These are phyloP conservation scores for Myotis planiceps DNA, from an alignment of 2,797 vertebrate species.

Conservation along the genomic window DNA sequence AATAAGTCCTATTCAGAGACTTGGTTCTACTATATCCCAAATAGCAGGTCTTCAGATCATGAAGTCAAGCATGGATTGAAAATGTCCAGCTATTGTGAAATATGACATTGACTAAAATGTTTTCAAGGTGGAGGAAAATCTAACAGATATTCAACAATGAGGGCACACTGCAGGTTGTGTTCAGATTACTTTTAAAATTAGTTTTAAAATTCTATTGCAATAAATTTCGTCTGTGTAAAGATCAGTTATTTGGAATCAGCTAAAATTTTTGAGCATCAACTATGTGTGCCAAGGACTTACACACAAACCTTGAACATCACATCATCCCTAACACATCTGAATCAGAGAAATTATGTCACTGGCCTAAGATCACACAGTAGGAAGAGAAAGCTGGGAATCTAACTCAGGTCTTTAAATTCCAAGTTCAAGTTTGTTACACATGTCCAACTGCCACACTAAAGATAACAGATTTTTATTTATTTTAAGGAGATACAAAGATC, in stretches of 20 bases:
- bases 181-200: not conserved
- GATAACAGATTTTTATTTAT: not conserved
- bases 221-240: not conserved
- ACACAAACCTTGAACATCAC: not conserved
- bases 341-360: not conserved
- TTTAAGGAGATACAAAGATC: not conserved
- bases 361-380: not conserved
- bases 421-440: not conserved
- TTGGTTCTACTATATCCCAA: conserved; percentile 8
- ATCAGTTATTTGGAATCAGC: not conserved
- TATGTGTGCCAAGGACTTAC: not conserved
- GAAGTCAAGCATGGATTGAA: not conserved
- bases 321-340: not conserved
- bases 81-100: conserved; percentile 36
- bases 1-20: not conserved
- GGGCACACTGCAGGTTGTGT: accelerated
- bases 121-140: not conserved
- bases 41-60: not conserved
- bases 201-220: not conserved
- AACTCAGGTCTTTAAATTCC: not conserved
- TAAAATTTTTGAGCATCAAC: not conserved
- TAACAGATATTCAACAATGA: not conserved
- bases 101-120: not conserved
- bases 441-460: not conserved
- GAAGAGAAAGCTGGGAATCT: not conserved